Evolutionary conservation across 2,797 vertebrate species (phyloP).

Genomic region (Notolepis coatsorum): DNA sequence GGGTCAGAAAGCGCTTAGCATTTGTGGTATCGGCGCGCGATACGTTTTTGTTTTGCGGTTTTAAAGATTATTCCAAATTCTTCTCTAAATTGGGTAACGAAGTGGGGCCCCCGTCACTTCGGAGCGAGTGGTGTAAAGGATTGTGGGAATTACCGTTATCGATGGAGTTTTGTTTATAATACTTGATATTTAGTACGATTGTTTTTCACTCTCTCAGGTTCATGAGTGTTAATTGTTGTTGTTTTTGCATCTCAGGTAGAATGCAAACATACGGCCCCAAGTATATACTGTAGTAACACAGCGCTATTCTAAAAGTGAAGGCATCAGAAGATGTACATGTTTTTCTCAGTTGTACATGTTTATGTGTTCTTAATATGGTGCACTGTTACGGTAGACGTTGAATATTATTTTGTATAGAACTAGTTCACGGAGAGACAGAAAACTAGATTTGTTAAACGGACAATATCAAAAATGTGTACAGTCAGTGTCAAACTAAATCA

Average conservation of each 20-base stretch:
- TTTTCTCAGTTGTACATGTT: constrained; percentile 95
- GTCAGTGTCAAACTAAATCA: constrained; percentile 74
- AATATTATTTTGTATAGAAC: constrained; percentile 98
- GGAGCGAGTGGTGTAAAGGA: constrained; percentile 50
- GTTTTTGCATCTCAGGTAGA: constrained; percentile 99
- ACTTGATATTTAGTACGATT: constrained; percentile 68
- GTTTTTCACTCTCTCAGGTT: constrained; percentile 97
- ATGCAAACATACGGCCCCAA: constrained; percentile 90
- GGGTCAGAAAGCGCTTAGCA: constrained; percentile 54
- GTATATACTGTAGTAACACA: constrained; percentile 79
- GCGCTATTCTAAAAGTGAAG: constrained; percentile 65
- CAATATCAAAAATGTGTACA: constrained; percentile 71
- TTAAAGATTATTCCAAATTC: no score
- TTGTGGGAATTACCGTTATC: constrained; percentile 38
- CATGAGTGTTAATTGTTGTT: constrained; percentile 92
- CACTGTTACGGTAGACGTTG: constrained; percentile 94
- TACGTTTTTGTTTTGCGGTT: constrained; percentile 70
- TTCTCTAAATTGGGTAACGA: constrained; percentile 54
- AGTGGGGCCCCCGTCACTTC: constrained; percentile 50
- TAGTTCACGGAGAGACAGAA: constrained; percentile 83
- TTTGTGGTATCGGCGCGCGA: constrained; percentile 64
- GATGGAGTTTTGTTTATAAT: constrained; percentile 44
- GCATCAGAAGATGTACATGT: constrained; percentile 86
- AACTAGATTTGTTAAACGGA: constrained; percentile 87
- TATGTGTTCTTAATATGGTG: constrained; percentile 95